phyloP scores from a whole-genome alignment of 1,140 invertebrate species.

The Cherax quadricarinatus region DNA sequence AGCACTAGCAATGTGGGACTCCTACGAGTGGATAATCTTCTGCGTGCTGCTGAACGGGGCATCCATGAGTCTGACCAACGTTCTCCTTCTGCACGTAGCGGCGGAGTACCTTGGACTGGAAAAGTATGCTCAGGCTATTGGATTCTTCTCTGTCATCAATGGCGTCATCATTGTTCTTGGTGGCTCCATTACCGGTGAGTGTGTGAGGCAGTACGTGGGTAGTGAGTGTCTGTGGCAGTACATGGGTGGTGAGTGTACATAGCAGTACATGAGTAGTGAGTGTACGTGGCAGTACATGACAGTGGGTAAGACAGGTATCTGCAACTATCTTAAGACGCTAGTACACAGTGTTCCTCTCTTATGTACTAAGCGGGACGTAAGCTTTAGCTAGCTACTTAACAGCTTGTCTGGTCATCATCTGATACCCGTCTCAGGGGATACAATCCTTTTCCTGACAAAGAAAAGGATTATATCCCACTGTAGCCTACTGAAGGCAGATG shows the following conservation, averaged over 20 bases:
- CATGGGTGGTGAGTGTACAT: background rate
- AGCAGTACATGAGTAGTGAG: background rate
- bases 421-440: no score
- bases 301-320: no score
- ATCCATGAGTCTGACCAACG: slow-evolving; percentile 25
- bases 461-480: no score
- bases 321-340: no score
- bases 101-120: slow-evolving; percentile 11
- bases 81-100: slow-evolving; percentile 38
- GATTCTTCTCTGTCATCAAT: slow-evolving; percentile 47
- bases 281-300: no score
- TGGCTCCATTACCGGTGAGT: slow-evolving; percentile 23
- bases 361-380: no score
- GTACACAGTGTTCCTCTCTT: no score
- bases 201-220: background rate
- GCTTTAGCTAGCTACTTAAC: no score
- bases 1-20: slow-evolving; percentile 19
- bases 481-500: no score
- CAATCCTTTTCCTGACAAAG: no score
- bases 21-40: slow-evolving; percentile 39
- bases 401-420: no score
- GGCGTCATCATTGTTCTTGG: background rate
- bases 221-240: background rate
- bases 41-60: slow-evolving; percentile 32
- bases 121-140: slow-evolving; percentile 31